Conservation (phyloP, 2,113 vertebrate genomes). For the Apteryx owenii region DNA sequence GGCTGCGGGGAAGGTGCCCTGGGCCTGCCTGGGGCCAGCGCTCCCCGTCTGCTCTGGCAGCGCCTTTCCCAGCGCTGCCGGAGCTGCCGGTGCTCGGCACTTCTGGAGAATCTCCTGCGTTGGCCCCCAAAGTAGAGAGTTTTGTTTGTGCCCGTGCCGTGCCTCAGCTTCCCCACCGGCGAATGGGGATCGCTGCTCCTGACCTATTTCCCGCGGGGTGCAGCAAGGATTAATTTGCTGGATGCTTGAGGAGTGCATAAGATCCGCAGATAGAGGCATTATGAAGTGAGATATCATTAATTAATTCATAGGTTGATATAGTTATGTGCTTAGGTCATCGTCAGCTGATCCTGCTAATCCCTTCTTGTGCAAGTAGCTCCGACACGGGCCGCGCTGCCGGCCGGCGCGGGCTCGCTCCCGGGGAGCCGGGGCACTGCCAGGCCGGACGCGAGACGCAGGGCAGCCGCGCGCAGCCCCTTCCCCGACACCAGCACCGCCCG, state of each 20-base stretch:
- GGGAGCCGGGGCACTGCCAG: accelerated
- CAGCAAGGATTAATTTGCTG: not conserved
- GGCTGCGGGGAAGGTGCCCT: not conserved
- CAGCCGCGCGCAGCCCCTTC: too few relatives aligned
- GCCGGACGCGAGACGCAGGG: too few relatives aligned
- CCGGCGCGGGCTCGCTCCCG: not conserved
- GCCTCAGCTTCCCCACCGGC: not conserved
- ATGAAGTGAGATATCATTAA: conserved; percentile 22
- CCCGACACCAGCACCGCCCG: not conserved
- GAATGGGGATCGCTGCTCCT: not conserved
- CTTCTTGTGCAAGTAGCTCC: conserved; percentile 43
- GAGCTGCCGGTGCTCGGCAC: not conserved
- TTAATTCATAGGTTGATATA: conserved; percentile 58
- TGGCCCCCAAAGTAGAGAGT: not conserved
- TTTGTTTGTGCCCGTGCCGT: accelerated
- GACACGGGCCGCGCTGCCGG: conserved; percentile 15
- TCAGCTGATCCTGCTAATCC: conserved; percentile 65
- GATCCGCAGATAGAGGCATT: conserved; percentile 37
- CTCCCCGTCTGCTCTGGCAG: too few relatives aligned
- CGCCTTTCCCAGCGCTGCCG: accelerated
- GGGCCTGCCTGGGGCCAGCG: too few relatives aligned
- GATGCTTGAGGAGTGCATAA: not conserved
- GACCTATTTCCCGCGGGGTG: conserved; percentile 19
- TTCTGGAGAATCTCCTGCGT: not conserved
- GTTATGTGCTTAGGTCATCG: conserved; percentile 60